A percentile compares a stretch with the other conserved stretches of the same genome.
These are phyloP conservation scores for Petrolisthes cinctipes DNA, from an alignment of 2,888 invertebrate genomes.

Conservation along the genomic window DNA sequence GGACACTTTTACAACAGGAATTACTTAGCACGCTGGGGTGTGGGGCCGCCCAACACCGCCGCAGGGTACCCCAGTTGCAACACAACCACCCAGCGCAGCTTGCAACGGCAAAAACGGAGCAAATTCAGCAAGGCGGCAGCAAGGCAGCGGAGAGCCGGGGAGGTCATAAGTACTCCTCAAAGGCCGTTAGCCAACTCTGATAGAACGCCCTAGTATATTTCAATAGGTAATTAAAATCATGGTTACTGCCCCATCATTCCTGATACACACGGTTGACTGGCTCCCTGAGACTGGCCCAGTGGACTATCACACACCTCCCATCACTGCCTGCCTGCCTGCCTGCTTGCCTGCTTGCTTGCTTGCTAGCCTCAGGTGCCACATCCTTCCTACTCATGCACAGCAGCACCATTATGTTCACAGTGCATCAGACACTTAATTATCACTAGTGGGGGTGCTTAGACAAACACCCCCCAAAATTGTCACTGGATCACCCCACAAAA, in stretches of 20 bases:
- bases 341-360: background rate
- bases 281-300: constrained; percentile 52
- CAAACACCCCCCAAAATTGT: constrained; percentile 8
- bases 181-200: constrained; percentile 43
- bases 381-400: constrained; percentile 20
- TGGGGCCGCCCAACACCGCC: background rate
- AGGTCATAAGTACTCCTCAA: constrained; percentile 32
- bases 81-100: constrained; percentile 5
- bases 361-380: constrained; percentile 12
- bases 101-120: constrained; percentile 5
- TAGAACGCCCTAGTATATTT: constrained; percentile 11
- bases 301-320: constrained; percentile 36
- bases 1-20: constrained; percentile 60
- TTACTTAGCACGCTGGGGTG: constrained; percentile 43
- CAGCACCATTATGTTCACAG: constrained; percentile 14
- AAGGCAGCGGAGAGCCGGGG: constrained; percentile 4
- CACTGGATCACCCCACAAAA: background rate
- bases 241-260: constrained; percentile 11
- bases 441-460: constrained; percentile 18
- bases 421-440: constrained; percentile 36
- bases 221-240: background rate
- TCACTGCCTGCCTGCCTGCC: constrained; percentile 31
- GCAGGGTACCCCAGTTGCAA: background rate
- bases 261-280: constrained; percentile 34
- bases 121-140: background rate